Evolutionary conservation across 2,113 vertebrate genomes (phyloP), one percentile per base, ranked within the genome.

Genomic region (Rostratula benghalensis): DNA sequence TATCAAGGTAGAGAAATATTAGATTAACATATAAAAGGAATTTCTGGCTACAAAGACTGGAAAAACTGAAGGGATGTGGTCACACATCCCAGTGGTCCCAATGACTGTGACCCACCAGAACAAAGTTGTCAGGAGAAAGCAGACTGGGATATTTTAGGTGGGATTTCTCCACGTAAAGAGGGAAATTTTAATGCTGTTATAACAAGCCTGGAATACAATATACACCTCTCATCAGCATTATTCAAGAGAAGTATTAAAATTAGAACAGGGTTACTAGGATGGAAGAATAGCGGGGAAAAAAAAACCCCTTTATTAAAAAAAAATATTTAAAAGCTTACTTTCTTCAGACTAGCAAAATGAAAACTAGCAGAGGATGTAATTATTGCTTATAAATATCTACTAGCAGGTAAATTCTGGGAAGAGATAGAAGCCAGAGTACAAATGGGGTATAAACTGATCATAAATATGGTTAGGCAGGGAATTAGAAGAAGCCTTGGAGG

Each of bases 381-480:
- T 94, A 71, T 74, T 84, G 39, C 54, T 91, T 94, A 84, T 95
- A 89, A 89, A 87, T 94, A 83, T 81, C 93, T 87, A 60, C 60
- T 71, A 56, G 43, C 19, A 83, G 67, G 73, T 87, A 81, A 91
- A 89, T 95, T 95, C 48, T 77, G 68, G 95, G 93, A 95, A 97
- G 83, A 91, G 69, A 64, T n/a, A 84, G 77, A 87, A 87, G 39
- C 56, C 82, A 89, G 89, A 91, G 83, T 60, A 87, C 76, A 95
- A 93, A 91, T 87, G 77, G 61, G 18, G 51, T 64, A 94, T 89
- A 94, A 92, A 95, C 73, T 78, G 80, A 74, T 74, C 73, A 91
- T 92, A 94, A 91, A 95, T 95, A 84, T 18, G 24, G 73, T 95
- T 92, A 92, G 39, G 22, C 82, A 80, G 63, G 51, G 95, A 95